Evolutionary conservation across 2,113 vertebrate species (phyloP).

Genomic region (Heptranchias perlo): DNA sequence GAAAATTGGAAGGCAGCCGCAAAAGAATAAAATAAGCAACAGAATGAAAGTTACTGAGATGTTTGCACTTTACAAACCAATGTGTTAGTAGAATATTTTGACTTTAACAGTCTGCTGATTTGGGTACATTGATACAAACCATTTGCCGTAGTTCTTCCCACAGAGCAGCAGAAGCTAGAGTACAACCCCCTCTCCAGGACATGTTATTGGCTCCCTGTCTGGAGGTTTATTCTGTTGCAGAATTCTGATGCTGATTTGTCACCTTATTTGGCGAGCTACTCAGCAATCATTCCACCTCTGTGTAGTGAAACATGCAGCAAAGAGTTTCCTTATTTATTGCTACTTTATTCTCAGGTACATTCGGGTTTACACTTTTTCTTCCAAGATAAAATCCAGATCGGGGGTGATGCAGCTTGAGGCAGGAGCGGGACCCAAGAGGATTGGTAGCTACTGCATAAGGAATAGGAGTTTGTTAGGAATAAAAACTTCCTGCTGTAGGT

Average conservation of each 20-base stretch:
- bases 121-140: neutral
- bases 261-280: neutral
- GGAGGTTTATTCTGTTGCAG: neutral
- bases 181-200: neutral
- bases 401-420: no score
- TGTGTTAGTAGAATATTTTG: no score
- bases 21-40: no score
- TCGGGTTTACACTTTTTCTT: no score
- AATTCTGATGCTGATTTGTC: neutral
- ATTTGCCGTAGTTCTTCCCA: neutral
- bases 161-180: neutral
- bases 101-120: no score
- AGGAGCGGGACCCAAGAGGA: neutral
- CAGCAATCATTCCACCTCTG: neutral
- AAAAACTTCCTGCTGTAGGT: neutral
- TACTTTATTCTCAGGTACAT: no score
- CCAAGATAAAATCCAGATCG: no score
- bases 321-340: neutral
- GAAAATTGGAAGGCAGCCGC: no score
- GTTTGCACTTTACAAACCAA: no score
- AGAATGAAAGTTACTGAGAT: no score
- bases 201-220: neutral
- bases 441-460: neutral
- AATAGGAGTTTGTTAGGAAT: neutral
- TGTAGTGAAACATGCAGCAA: neutral